phyloP scores from a whole-genome alignment of 2,888 invertebrate species.

The Amiota mariae region DNA sequence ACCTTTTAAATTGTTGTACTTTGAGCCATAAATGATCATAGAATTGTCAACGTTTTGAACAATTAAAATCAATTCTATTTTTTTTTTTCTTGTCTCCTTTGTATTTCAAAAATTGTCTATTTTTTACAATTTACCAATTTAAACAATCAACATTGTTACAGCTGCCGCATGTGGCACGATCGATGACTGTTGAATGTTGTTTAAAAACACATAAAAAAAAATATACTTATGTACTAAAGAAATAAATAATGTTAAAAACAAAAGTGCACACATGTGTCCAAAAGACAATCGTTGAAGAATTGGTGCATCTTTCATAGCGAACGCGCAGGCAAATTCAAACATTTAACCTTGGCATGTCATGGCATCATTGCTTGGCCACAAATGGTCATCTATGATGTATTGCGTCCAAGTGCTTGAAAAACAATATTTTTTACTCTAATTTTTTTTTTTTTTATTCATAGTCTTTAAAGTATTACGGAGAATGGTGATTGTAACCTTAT shows the following conservation, averaged over 20 bases:
- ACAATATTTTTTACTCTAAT: neutral
- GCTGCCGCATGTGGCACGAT: neutral
- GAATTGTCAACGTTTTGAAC: slow-evolving; percentile 11
- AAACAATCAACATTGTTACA: slow-evolving; percentile 3
- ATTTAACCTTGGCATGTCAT: slow-evolving; percentile 20
- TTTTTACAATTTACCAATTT: neutral
- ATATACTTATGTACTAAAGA: too few species aligned
- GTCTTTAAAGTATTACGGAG: neutral
- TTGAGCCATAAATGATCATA: neutral
- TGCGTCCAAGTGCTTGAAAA: slow-evolving; percentile 12
- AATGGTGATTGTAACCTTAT: neutral
- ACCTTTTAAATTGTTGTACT: neutral
- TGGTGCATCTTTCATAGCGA: slow-evolving; percentile 6
- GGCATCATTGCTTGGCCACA: slow-evolving; percentile 17
- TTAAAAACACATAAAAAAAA: too few species aligned
- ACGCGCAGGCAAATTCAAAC: neutral
- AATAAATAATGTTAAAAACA: neutral
- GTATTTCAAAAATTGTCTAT: neutral
- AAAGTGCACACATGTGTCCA: slow-evolving; percentile 10
- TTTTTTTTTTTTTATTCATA: neutral
- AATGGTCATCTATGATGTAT: slow-evolving; percentile 20
- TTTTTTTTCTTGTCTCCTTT: too few species aligned
- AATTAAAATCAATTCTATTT: slow-evolving; percentile 19
- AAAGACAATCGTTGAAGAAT: neutral
- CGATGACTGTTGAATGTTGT: too few species aligned